Evolutionary conservation across 37 sponge, comb jelly and placozoan species (phyloP), one percentile per base, ranked within the genome.

Genomic region (Tethya wilhelma): DNA sequence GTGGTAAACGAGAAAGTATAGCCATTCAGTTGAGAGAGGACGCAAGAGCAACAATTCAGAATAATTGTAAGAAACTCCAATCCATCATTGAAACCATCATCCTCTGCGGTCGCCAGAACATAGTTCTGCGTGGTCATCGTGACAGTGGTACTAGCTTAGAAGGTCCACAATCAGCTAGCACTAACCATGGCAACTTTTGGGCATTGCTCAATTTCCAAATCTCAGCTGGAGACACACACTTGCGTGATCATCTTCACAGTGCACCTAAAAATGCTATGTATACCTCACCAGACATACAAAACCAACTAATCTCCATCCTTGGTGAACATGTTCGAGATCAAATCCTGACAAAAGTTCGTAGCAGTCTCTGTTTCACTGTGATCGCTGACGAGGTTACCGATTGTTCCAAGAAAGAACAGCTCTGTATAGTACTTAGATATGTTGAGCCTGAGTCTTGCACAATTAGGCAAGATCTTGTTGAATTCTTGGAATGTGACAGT

Each of bases 361-460:
- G 45, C 44, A 39, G 45, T 14, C 40, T 49, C 34, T 90, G 66
- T 36, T 90, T 63, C 56, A 73, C 85, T 63, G 68, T 90, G 38
- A 67, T 78, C 26, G 80, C 85, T 32, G 85, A 90, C 66, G 80
- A 90, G 59, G 90, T 55, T 22, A 80, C 86, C 29, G 92, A 87
- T 81, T 64, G 58, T 46, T 79, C 88, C 64, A 92, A 92, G 77
- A 84, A 57, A 42, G 88, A 92, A 67, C 84, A 83, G 38, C 71
- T 90, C 59, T 37, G 78, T 56, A 34, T 90, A 66, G 86, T 90
- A 2, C 53, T 86, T 5, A 42, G 83, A 79, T 90, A 74, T 90
- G 86, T 90, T 66, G 79, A 81, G 32, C 38, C 67, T 17, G 63
- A 44, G 22, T 26, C 38, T 80, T 46, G 79, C 2, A n/a, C 19